Percentiles rank a stretch among this genome's conserved stretches.
Conservation (phyloP, 2,797 vertebrate genomes). For the Anguilla megastoma region DNA sequence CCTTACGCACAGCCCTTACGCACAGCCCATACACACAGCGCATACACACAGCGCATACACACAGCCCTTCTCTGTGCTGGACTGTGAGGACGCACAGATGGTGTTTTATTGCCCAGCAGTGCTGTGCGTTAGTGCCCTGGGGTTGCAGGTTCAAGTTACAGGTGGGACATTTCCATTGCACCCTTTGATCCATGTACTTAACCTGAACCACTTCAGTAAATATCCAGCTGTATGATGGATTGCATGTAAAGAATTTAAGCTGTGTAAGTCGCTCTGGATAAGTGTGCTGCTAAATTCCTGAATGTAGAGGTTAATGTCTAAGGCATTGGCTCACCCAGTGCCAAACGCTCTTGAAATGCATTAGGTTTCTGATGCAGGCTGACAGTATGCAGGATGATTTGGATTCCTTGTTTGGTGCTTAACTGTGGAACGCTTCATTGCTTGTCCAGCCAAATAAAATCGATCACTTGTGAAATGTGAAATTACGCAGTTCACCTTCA, state of each 20-base stretch:
- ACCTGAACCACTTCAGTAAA: neutral
- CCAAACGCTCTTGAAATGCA: neutral
- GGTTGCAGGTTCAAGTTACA: neutral
- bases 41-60: too few relatives aligned
- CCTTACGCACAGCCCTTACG: too few relatives aligned
- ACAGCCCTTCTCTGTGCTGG: neutral
- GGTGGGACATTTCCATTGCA: neutral
- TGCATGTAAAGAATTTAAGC: neutral
- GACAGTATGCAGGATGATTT: neutral
- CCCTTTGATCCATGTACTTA: neutral
- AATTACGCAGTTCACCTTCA: neutral
- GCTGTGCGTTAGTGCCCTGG: neutral
- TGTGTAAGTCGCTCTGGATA: neutral
- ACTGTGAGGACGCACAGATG: neutral
- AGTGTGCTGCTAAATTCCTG: neutral
- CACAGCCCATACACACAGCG: too few relatives aligned
- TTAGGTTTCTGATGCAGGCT: neutral
- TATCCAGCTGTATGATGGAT: neutral
- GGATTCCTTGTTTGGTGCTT: neutral
- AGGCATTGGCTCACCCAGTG: neutral
- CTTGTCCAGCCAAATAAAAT: neutral
- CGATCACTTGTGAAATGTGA: neutral
- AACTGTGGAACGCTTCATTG: neutral
- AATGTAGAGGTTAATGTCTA: neutral
- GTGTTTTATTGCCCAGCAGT: neutral